phyloP scores from a whole-genome alignment of 2,888 invertebrate genomes.

The Anarsia innoxiella region DNA sequence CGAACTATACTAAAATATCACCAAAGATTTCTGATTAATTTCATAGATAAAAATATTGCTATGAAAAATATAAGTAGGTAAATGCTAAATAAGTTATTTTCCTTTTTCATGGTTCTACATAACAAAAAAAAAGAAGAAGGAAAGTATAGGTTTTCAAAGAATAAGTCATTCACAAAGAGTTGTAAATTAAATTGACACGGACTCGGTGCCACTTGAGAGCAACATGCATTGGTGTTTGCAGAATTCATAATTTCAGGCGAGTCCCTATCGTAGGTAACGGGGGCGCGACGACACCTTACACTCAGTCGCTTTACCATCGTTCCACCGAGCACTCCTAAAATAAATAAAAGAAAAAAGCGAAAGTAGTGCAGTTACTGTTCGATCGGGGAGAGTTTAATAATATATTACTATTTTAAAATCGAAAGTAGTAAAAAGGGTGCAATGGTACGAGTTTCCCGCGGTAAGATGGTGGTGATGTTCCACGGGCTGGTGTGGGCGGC shows the following conservation, averaged over 20 bases:
- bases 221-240: slow-evolving; percentile 52
- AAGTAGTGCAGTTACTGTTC: neutral
- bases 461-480: slow-evolving; percentile 39
- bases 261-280: slow-evolving; percentile 56
- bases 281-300: slow-evolving; percentile 35
- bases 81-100: no score
- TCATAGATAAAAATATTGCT: no score
- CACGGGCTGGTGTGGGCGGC: slow-evolving; percentile 48
- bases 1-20: no score
- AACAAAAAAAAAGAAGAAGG: no score
- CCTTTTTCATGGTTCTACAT: no score
- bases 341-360: slow-evolving; percentile 1
- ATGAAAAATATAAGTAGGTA: no score
- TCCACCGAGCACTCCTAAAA: slow-evolving; percentile 34
- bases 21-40: no score
- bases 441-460: slow-evolving; percentile 39
- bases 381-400: slow-evolving; percentile 6
- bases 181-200: slow-evolving; percentile 66
- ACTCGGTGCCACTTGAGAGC: slow-evolving; percentile 35
- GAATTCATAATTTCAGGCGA: slow-evolving; percentile 51
- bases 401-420: slow-evolving; percentile 15
- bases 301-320: slow-evolving; percentile 46
- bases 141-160: no score
- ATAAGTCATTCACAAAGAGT: no score
- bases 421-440: slow-evolving; percentile 20